Base-by-base conservation (phyloP, 2,113 vertebrate species). In the Myrmecobius fasciatus region DNA sequence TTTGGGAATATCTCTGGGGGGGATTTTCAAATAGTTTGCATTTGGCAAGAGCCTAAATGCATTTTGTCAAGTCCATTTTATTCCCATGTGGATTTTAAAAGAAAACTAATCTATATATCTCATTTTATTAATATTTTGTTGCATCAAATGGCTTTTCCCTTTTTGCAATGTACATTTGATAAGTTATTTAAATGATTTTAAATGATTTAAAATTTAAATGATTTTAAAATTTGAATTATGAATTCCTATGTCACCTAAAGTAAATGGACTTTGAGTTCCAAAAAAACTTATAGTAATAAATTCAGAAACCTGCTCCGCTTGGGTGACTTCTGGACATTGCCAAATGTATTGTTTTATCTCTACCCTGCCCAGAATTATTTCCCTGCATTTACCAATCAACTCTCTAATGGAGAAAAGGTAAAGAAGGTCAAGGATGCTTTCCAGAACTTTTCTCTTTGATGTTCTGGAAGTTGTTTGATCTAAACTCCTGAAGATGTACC, bases 51-150 rank as follows among this genome's bases (percentile, higher is more conserved):
- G 89, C 95, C 91, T 90, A 95, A 95, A 91, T 92, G 90, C 94
- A 96, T 96, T 97, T 97, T 94, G 94, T 93, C 94, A 95, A 97
- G 96, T 54, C 96, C 95, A 93, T 93, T 97, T 97, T 97, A 96
- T 97, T 97, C 97, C 95, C 92, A 25, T 95, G 95, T 97, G 97
- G 95, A 96, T 97, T 97, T 97, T 93, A 96, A 97, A 92, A 75
- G 91, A 97, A 97, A 97, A 97, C 52, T 94, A 97, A 97, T 92
- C 96, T 96, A 97, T 96, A 93, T 98, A 97, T 97, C 97, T 97
- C 97, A 95, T 97, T 97, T 97, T 96, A 95, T 97, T 97, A 97
- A 97, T 96, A 97, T 97, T 97, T 97, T 97, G 95, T 96, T 96
- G 97, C 96, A 94, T 94, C 97, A 94, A 97, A 97, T 96, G 93